A percentile compares a stretch with the other conserved stretches of the same genome.
Evolutionary conservation across 1,140 invertebrate species (phyloP).

Genomic region (Aphaenogaster ashmeadi): DNA sequence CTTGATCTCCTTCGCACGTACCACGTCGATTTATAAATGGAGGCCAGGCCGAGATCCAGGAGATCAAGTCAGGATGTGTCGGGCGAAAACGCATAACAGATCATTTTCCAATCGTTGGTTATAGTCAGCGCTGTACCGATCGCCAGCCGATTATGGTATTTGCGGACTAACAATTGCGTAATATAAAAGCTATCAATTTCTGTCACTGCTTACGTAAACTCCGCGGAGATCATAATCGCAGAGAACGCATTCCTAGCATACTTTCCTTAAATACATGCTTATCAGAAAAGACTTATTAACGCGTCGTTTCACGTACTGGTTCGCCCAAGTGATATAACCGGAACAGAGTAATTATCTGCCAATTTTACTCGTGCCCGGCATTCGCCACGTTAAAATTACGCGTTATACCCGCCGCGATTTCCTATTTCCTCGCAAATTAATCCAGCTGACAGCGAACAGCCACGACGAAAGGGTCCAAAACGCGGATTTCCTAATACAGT

Average conservation of each 20-base stretch:
- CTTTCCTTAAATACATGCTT: conserved; percentile 34
- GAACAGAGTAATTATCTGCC: conserved; percentile 37
- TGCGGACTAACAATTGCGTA: conserved; percentile 38
- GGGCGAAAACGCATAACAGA: not conserved
- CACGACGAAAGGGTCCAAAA: conserved; percentile 13
- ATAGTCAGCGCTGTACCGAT: not conserved
- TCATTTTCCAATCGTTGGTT: not conserved
- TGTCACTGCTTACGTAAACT: conserved; percentile 36
- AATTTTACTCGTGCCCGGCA: conserved; percentile 43
- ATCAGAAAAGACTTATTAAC: conserved; percentile 34
- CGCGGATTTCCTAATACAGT: conserved; percentile 44
- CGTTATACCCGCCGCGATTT: conserved; percentile 23
- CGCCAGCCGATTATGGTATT: not conserved
- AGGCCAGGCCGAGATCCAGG: not conserved
- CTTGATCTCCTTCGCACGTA: not conserved
- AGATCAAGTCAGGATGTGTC: not conserved
- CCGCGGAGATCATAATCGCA: not conserved
- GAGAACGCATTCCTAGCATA: conserved; percentile 20
- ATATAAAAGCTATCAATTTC: conserved; percentile 31
- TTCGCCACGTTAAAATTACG: conserved; percentile 51
- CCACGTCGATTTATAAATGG: conserved; percentile 1
- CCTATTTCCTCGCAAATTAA: conserved; percentile 49
- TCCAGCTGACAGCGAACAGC: conserved; percentile 22
- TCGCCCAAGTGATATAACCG: conserved; percentile 32
- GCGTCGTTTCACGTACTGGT: conserved; percentile 10